Conservation (phyloP, 2,888 invertebrate genomes). For the Tenthredo mesomela region DNA sequence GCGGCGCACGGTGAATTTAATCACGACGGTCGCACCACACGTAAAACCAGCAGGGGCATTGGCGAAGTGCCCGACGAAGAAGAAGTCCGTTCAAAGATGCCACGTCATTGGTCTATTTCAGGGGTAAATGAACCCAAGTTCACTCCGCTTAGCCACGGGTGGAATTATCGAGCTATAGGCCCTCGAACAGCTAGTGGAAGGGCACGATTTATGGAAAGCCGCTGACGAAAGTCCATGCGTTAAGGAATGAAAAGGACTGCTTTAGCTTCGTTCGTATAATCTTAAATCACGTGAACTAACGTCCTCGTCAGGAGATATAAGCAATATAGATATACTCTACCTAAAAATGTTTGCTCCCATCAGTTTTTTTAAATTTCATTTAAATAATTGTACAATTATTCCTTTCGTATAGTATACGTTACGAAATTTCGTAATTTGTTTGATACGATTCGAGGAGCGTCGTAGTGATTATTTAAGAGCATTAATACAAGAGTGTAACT, state of each 20-base stretch:
- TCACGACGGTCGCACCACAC: constrained; percentile 50
- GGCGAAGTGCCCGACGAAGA: constrained; percentile 42
- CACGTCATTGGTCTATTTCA: constrained; percentile 38
- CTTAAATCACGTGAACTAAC: background rate
- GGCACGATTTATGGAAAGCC: constrained; percentile 30
- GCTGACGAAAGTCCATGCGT: background rate
- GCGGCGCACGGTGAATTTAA: constrained; percentile 51
- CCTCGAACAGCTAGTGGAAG: constrained; percentile 26
- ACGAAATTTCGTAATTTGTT: background rate
- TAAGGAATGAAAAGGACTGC: background rate
- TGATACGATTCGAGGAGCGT: constrained; percentile 12
- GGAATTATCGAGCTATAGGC: constrained; percentile 21
- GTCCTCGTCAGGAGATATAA: background rate
- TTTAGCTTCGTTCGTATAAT: background rate
- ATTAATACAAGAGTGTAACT: constrained; percentile 48
- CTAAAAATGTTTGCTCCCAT: background rate
- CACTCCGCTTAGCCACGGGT: constrained; percentile 29
- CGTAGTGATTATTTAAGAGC: constrained; percentile 27
- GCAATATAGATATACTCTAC: background rate
- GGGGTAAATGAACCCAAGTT: constrained; percentile 48
- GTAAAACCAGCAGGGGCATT: constrained; percentile 38
- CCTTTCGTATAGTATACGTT: no score
- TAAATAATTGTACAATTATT: background rate
- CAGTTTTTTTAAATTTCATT: background rate
- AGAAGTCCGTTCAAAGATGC: constrained; percentile 47